phyloP scores from a whole-genome alignment of 2,888 invertebrate genomes.

The Brenthis daphne region DNA sequence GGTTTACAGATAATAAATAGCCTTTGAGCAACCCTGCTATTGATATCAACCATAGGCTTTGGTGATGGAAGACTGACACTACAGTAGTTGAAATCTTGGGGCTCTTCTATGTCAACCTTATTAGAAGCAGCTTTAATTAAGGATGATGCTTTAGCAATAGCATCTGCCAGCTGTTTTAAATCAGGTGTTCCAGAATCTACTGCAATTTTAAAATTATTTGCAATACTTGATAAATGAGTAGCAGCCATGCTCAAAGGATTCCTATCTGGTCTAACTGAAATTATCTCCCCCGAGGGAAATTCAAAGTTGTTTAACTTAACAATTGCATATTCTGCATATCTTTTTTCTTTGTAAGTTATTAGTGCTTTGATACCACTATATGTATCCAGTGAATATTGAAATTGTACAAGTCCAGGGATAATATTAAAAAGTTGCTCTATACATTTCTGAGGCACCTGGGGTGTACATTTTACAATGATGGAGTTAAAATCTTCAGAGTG shows the following conservation, averaged over 20 bases:
- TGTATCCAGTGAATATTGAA: slow-evolving; percentile 71
- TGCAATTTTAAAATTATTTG: slow-evolving; percentile 67
- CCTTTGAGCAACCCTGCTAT: slow-evolving; percentile 84
- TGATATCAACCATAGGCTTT: slow-evolving; percentile 85
- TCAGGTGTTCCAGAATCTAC: slow-evolving; percentile 69
- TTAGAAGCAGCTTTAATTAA: slow-evolving; percentile 85
- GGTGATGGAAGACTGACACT: slow-evolving; percentile 87
- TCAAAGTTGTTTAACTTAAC: slow-evolving; percentile 95
- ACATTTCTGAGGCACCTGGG: slow-evolving; percentile 87
- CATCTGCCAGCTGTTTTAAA: slow-evolving; percentile 87
- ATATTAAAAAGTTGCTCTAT: slow-evolving; percentile 93
- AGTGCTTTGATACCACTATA: slow-evolving; percentile 70
- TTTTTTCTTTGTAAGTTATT: slow-evolving; percentile 64
- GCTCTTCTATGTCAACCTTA: slow-evolving; percentile 46
- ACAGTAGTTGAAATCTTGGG: slow-evolving; percentile 67
- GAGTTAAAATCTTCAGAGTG: slow-evolving; percentile 81
- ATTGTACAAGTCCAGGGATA: slow-evolving; percentile 84
- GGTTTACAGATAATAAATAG: slow-evolving; percentile 86
- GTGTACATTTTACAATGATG: slow-evolving; percentile 87
- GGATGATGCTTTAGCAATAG: slow-evolving; percentile 89
- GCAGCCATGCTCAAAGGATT: slow-evolving; percentile 68
- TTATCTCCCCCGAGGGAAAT: slow-evolving; percentile 93
- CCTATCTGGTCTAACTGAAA: slow-evolving; percentile 87
- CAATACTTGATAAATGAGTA: slow-evolving; percentile 62
- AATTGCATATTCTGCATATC: slow-evolving; percentile 84